Evolutionary conservation across 2,797 vertebrate species (phyloP), one percentile per base, ranked within the genome.

Genomic region (Todus mexicanus): DNA sequence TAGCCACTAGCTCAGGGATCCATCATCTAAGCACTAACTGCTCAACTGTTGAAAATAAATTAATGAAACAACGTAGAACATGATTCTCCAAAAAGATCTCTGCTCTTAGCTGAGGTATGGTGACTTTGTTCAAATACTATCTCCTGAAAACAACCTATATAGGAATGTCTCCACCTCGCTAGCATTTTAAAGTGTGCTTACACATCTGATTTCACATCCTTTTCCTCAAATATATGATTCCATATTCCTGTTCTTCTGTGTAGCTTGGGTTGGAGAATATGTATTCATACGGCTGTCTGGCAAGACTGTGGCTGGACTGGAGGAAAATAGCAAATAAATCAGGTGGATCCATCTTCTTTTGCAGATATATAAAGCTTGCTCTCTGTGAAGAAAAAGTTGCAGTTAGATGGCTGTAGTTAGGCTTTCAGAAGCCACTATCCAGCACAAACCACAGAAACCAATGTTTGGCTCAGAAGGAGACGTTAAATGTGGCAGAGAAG

Each of bases 361-460:
- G 31, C 2, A 1, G 21, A 42, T n/a, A 14, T 45, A 78, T 16
- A 84, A 70, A 89, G 16, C 20, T 75, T 75, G 8, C 17, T 76
- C n/a, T 92, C 65, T 73, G 7, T 60, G 37, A 89, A 48, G 33
- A 61, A 80, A 79, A 10, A 2, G 42, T 48, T 79, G 33, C 69
- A 86, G 50, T 71, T 68, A 78, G 35, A n/a, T 37, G 76, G 26
- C 43, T 89, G 21, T 45, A 80, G 61, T 21, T 56, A 37, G 22
- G 38, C 38, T 66, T 91, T 75, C 61, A 89, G 54, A 68, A 89
- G 21, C 33, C 1, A 0, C 33, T 78, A 37, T n/a, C 57, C 45
- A 81, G 17, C 29, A 56, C n/a, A 85, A 95, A 77, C 87, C 80
- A 70, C 91, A 87, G 60, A 91, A 82, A 81, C 74, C 93, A 64